Conservation (phyloP, 2,113 vertebrate species). For the Atlantisia rogersi region DNA sequence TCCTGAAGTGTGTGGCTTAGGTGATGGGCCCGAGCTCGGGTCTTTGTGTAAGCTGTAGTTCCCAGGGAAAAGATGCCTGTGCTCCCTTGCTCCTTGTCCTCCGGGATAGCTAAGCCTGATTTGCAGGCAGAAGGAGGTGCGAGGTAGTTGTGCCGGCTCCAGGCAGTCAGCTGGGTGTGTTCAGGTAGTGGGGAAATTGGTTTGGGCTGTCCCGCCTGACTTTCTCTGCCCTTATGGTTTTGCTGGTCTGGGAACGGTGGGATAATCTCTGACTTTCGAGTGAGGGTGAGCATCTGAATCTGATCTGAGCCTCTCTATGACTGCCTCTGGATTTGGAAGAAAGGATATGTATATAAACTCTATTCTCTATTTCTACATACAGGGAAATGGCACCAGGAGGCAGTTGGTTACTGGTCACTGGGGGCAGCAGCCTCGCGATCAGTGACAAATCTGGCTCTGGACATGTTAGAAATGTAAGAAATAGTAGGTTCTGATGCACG, state of each 20-base stretch:
- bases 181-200: not conserved
- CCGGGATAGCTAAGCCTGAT: not conserved
- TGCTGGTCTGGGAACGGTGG: not conserved
- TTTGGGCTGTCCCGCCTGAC: not conserved
- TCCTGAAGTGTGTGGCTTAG: not conserved
- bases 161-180: accelerated
- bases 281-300: not conserved
- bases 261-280: not conserved
- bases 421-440: not conserved
- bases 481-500: not conserved
- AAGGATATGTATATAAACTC: not conserved
- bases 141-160: accelerated
- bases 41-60: not conserved
- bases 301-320: not conserved
- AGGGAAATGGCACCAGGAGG: not conserved
- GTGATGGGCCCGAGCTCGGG: not conserved
- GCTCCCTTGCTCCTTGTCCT: not conserved
- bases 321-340: not conserved
- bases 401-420: not conserved
- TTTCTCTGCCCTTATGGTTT: not conserved
- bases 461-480: not conserved
- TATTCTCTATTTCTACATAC: not conserved
- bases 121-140: not conserved
- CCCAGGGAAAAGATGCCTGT: not conserved
- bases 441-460: not conserved